Percentiles rank a stretch among this genome's conserved stretches.
phyloP scores from a whole-genome alignment of 2,888 invertebrate genomes.

The Microctonus hyperodae region DNA sequence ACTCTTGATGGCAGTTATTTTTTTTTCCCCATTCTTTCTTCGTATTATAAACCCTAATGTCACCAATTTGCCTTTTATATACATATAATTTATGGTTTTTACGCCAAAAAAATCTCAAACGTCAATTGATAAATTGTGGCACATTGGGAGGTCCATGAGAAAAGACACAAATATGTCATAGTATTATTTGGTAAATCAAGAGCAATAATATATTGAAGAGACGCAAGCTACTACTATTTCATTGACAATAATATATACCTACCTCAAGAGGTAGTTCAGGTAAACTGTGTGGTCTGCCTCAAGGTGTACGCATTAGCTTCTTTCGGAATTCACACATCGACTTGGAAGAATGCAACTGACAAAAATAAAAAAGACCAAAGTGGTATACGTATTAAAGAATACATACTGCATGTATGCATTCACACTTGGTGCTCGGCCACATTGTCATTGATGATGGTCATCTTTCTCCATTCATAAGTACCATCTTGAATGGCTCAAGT shows the following conservation, averaged over 20 bases:
- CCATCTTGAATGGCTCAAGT: slow-evolving; percentile 3
- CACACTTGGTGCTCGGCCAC: too few relatives aligned
- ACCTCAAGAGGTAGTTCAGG: neutral
- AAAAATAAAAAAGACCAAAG: slow-evolving; percentile 42
- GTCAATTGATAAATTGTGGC: neutral
- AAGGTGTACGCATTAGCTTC: neutral
- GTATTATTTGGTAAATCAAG: neutral
- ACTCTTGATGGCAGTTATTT: too few relatives aligned
- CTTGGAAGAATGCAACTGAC: slow-evolving; percentile 41
- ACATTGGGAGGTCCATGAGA: neutral
- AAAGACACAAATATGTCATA: neutral
- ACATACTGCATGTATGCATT: too few relatives aligned
- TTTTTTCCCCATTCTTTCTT: too few relatives aligned
- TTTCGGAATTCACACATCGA: slow-evolving; percentile 34
- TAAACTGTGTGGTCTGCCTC: slow-evolving; percentile 14
- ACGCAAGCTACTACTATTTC: neutral
- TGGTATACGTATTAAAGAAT: too few relatives aligned
- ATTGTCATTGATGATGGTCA: too few relatives aligned
- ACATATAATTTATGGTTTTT: too few relatives aligned
- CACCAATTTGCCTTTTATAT: neutral
- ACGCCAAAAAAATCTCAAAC: neutral
- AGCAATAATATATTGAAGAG: neutral
- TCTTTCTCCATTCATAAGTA: neutral
- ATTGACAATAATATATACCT: neutral
- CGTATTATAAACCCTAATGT: neutral